Conservation (phyloP, 2,113 vertebrate genomes). For the Petaurus breviceps region DNA sequence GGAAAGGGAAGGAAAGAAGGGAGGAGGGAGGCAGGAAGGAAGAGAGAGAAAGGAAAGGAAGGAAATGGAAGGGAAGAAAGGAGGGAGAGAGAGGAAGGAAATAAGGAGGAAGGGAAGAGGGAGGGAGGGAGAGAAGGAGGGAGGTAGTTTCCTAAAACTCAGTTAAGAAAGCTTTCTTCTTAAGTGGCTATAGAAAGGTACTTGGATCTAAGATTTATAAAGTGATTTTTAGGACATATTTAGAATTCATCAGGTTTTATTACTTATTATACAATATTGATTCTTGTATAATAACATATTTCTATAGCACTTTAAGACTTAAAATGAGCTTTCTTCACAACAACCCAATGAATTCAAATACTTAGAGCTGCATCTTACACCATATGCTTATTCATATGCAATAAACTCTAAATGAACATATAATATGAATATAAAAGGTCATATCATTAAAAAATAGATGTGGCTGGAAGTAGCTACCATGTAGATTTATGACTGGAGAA, state of each 20-base stretch:
- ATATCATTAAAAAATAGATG: not conserved
- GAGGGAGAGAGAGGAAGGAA: too few relatives aligned
- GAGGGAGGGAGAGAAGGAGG: not conserved
- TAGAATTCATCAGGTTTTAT: slow-evolving; percentile 69
- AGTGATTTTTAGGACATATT: slow-evolving; percentile 63
- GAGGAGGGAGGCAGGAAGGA: too few relatives aligned
- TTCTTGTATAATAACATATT: slow-evolving; percentile 11
- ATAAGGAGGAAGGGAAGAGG: too few relatives aligned
- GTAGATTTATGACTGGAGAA: not conserved
- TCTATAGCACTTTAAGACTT: not conserved
- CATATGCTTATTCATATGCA: not conserved
- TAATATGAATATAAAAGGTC: not conserved
- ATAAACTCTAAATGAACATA: not conserved
- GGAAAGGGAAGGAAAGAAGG: too few relatives aligned
- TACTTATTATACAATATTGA: slow-evolving; percentile 59
- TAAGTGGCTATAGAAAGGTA: slow-evolving; percentile 46
- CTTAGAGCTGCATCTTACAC: not conserved
- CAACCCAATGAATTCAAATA: not conserved
- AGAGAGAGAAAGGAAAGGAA: too few relatives aligned
- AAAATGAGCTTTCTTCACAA: not conserved
- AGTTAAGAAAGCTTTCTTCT: slow-evolving; percentile 39
- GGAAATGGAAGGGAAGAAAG: too few relatives aligned
- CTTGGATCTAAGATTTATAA: slow-evolving; percentile 57
- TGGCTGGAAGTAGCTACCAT: not conserved
- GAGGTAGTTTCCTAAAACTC: not conserved